phyloP scores from a whole-genome alignment of 2,888 invertebrate genomes.

The Euzetes globulus region DNA sequence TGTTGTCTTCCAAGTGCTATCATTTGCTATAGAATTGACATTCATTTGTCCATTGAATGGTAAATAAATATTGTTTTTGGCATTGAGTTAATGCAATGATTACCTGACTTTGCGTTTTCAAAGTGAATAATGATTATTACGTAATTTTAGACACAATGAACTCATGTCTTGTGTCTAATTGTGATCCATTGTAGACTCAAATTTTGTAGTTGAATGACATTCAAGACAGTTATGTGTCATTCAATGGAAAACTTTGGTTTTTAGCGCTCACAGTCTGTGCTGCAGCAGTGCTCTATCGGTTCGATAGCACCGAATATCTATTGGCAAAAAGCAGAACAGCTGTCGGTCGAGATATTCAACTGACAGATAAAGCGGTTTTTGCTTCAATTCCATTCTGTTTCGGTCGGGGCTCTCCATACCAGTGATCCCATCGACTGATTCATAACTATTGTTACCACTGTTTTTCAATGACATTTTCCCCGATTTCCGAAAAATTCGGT shows the following conservation, averaged over 20 bases:
- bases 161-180: neutral
- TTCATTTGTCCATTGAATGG: neutral
- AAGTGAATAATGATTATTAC: slow-evolving; percentile 7
- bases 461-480: no score
- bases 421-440: no score
- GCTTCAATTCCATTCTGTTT: neutral
- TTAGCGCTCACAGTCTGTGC: neutral
- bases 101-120: neutral
- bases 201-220: slow-evolving; percentile 12
- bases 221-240: slow-evolving; percentile 20
- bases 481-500: no score
- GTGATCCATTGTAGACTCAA: neutral
- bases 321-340: slow-evolving; percentile 18
- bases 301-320: neutral
- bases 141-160: slow-evolving; percentile 16
- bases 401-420: no score
- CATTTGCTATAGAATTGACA: no score
- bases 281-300: neutral
- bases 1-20: neutral
- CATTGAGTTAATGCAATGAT: neutral
- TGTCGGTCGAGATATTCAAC: slow-evolving; percentile 22
- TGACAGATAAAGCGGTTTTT: neutral
- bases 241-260: neutral
- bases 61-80: neutral
- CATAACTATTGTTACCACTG: no score